Base-by-base conservation (phyloP, 2,797 vertebrate species). In the Siniperca obscura region DNA sequence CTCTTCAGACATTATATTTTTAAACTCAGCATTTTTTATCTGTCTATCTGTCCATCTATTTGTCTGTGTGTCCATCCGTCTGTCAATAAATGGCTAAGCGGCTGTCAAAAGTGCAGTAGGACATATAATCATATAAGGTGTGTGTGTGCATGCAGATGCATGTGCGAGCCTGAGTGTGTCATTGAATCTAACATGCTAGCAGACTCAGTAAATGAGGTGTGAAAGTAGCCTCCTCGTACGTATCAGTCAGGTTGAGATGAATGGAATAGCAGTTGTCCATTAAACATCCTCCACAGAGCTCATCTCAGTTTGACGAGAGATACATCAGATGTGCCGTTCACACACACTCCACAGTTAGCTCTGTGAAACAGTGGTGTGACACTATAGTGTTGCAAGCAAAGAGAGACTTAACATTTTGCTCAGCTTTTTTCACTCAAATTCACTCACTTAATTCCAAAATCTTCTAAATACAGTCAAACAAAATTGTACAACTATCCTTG, bases 191-290 rank as follows among this genome's bases (percentile, higher is more conserved):
- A 71, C 85, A 83, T 71, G 74, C 76, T 68, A 74, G 83, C 64
- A 70, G 84, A 82, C 82, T 85, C 56, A 21, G 76, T 82, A 92
- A 93, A 92, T 94, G 90, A 91, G 87, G 88, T 92, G 90, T 93
- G 90, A 92, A 93, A 91, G 85, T 87, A 88, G 78, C 78, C 86
- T 85, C 75, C 48, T 76, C 42, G 8, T 82, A 74, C 17, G 57
- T 57, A 78, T 92, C 91, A 86, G 76, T 78, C 86, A 75, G 84
- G 64, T 87, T 80, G 78, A 85, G 78, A 90, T 89, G 88, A 89
- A 92, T 92, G 90, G 82, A 89, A 81, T 59, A 36, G 81, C 60
- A 66, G 74, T 87, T 83, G 82, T 85, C 89, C 85, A 83, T 89
- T 89, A 81, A 90, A 84, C 82, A 78, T 84, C 81, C 69, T 77